A percentile compares a stretch with the other conserved stretches of the same genome.
Evolutionary conservation across 2,888 invertebrate species (phyloP).

Genomic region (Diaprepes abbreviatus): DNA sequence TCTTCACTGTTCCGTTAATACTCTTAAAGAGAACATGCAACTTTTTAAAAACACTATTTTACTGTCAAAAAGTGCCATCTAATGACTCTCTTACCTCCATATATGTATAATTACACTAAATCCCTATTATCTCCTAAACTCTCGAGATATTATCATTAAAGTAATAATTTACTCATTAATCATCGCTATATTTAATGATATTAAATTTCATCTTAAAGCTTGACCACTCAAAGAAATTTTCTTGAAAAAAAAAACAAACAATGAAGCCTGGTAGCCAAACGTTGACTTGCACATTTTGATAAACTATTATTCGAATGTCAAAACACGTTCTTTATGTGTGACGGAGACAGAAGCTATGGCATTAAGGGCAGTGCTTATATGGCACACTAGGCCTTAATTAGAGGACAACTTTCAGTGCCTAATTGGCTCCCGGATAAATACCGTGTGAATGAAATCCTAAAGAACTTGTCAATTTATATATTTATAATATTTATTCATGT

Average conservation of each 20-base stretch:
- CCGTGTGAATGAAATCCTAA: slow-evolving; percentile 42
- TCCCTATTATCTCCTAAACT: too few relatives aligned
- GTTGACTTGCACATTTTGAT: slow-evolving; percentile 45
- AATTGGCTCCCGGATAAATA: slow-evolving; percentile 41
- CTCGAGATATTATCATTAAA: neutral
- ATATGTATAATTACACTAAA: too few relatives aligned
- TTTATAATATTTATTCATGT: slow-evolving; percentile 36
- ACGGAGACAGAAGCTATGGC: slow-evolving; percentile 29
- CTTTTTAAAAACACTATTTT: too few relatives aligned
- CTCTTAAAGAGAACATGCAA: too few relatives aligned
- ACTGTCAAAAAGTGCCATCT: too few relatives aligned
- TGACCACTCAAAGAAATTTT: neutral
- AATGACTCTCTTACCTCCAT: too few relatives aligned
- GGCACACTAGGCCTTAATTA: slow-evolving; percentile 35
- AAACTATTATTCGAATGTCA: slow-evolving; percentile 44
- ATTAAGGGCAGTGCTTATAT: slow-evolving; percentile 32
- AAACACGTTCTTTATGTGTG: slow-evolving; percentile 42
- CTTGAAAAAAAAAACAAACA: slow-evolving; percentile 26
- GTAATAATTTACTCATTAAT: slow-evolving; percentile 16
- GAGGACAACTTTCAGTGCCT: slow-evolving; percentile 41
- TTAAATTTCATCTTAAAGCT: neutral
- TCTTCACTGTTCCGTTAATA: too few relatives aligned
- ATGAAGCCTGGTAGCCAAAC: slow-evolving; percentile 29
- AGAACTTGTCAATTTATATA: slow-evolving; percentile 39
- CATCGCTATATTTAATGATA: neutral